Conservation (phyloP, 2,113 vertebrate genomes). For the Eptesicus fuscus region DNA sequence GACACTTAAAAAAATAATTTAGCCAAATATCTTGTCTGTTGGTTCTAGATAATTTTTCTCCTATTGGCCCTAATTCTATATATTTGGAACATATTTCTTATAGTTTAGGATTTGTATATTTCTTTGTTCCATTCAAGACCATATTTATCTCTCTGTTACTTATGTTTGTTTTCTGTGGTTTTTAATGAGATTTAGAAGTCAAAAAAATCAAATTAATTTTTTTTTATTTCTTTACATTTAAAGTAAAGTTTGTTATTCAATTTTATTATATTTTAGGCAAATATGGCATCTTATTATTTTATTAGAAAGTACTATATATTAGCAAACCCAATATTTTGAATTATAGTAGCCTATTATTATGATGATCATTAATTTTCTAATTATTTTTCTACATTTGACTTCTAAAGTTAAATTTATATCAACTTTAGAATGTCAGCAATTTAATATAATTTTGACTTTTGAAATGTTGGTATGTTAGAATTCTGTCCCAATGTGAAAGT, state of each 20-base stretch:
- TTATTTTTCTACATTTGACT: neutral
- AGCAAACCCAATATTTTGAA: neutral
- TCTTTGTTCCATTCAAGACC: slow-evolving; percentile 27
- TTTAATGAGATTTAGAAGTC: neutral
- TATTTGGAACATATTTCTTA: neutral
- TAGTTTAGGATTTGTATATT: neutral
- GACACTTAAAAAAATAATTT: neutral
- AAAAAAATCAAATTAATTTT: slow-evolving; percentile 15
- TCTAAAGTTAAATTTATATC: slow-evolving; percentile 4
- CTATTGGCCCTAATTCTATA: neutral
- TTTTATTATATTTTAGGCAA: neutral
- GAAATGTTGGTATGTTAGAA: neutral
- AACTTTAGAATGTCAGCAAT: neutral
- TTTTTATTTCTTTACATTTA: neutral
- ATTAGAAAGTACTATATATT: neutral
- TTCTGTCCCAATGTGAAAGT: neutral
- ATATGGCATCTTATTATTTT: neutral
- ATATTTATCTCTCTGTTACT: neutral
- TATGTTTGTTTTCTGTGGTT: slow-evolving; percentile 12
- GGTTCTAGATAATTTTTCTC: neutral
- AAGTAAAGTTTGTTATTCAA: neutral
- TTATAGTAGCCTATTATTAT: neutral
- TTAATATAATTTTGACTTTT: slow-evolving; percentile 31
- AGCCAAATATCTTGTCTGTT: neutral
- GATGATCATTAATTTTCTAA: neutral